A percentile compares a stretch with the other conserved stretches of the same genome.
Conservation (phyloP, 2,113 vertebrate species). For the Saimiri boliviensis region DNA sequence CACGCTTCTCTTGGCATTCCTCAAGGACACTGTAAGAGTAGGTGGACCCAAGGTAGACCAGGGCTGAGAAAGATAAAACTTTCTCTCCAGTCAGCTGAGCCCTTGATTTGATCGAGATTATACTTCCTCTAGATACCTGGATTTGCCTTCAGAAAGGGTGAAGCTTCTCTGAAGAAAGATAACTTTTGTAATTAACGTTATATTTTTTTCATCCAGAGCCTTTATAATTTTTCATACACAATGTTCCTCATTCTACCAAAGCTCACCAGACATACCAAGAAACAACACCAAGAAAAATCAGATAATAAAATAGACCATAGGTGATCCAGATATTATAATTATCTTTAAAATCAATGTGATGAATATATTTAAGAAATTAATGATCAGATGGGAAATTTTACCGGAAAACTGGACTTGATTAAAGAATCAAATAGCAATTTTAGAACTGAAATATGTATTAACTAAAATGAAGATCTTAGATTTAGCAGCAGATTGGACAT, state of each 20-base stretch:
- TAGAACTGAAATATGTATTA: background rate
- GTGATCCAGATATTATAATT: background rate
- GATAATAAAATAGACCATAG: background rate
- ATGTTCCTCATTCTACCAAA: background rate
- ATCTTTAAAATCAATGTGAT: background rate
- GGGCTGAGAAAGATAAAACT: background rate
- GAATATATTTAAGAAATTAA: background rate
- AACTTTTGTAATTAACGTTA: too few species aligned
- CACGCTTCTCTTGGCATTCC: background rate
- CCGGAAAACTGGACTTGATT: background rate
- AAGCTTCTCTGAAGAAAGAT: background rate
- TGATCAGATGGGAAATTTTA: background rate
- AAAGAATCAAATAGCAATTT: slow-evolving; percentile 3
- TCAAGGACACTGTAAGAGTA: background rate
- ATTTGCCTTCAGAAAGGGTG: background rate
- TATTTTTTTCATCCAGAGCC: background rate
- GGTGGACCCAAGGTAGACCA: background rate
- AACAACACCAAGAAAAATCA: background rate
- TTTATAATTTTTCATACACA: background rate
- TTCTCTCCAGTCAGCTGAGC: background rate
- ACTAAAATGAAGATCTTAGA: background rate
- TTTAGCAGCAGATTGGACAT: background rate
- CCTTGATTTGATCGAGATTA: background rate
- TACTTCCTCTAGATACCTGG: background rate
- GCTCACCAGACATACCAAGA: background rate